Percentiles rank a stretch among this genome's conserved stretches.
Conservation (phyloP, 2,797 vertebrate species). For the Triplophysa yarkandensis region DNA sequence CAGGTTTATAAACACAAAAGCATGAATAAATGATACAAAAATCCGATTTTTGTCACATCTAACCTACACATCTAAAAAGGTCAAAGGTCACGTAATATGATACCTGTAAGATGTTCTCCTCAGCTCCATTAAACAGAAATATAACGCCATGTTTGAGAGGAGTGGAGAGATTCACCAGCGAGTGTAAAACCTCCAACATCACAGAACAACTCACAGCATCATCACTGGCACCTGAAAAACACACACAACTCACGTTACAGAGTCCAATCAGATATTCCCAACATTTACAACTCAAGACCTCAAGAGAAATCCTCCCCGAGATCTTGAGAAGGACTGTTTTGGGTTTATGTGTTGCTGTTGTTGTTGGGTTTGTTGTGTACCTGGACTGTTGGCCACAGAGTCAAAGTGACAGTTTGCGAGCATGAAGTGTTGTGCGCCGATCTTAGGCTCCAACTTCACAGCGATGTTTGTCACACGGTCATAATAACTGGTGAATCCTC, state of each 20-base stretch:
- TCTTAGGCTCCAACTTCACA: constrained; percentile 87
- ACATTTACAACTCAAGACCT: too few species aligned
- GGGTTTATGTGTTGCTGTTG: not conserved
- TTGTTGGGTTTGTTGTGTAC: constrained; percentile 65
- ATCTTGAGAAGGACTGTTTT: too few species aligned
- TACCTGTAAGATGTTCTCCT: constrained; percentile 95
- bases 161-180: constrained; percentile 82
- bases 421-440: constrained; percentile 85
- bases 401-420: constrained; percentile 98
- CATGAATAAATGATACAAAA: too few species aligned
- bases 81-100: constrained; percentile 45
- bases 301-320: too few species aligned
- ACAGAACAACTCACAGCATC: constrained; percentile 97
- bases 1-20: too few species aligned
- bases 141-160: constrained; percentile 87
- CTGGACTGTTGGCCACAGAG: constrained; percentile 91
- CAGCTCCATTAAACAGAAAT: constrained; percentile 97
- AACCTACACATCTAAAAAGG: not conserved
- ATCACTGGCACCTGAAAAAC: constrained; percentile 89
- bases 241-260: constrained; percentile 15
- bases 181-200: constrained; percentile 93
- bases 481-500: constrained; percentile 96
- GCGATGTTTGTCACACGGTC: constrained; percentile 91
- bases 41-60: too few species aligned
- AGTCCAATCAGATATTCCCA: not conserved